Evolutionary conservation across 2,113 vertebrate genomes (phyloP), one percentile per base, ranked within the genome.

Genomic region (Varanus salvator): DNA sequence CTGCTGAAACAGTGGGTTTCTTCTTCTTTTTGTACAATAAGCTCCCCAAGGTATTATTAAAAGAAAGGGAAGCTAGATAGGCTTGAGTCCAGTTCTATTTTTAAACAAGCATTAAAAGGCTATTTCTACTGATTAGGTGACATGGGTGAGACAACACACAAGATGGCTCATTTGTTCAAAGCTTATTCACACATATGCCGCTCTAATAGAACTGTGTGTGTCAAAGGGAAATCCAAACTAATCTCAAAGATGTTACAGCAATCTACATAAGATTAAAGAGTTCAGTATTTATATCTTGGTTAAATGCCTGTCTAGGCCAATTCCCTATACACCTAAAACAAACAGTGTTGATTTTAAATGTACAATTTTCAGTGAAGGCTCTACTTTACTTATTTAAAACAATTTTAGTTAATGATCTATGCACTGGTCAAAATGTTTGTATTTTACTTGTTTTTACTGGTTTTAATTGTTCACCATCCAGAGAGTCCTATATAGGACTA

Each of bases 71-170:
- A 78, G 9, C 52, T 29, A 93, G 95, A 89, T 8, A 94, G 95
- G 88, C 75, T 92, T 88, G 92, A 95, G 91, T 91, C 94, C 94
- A 92, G 95, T 87, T 95, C 94, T 96, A 95, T 96, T 96, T 96
- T 96, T 95, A 94, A 94, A 95, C 88, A 91, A 88, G 78, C 93
- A 80, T 92, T 94, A 94, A 94, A 93, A 95, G 86, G 94, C 92
- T 91, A 94, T 95, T 96, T 96, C 94, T 89, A 90, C 93, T 95
- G 95, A 96, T 95, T 94, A 93, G 94, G 93, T 92, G 94, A 94
- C 94, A 96, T 93, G 96, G 94, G 93, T 96, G 95, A 96, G 94
- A 91, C 96, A 91, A 95, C 92, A 91, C 66, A 88, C 95, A 96
- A 94, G 94, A 96, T 96, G 89, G 89, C 78, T 88, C 71, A 93